Conservation (phyloP, 1,140 invertebrate genomes). For the Polypedilum vanderplanki region DNA sequence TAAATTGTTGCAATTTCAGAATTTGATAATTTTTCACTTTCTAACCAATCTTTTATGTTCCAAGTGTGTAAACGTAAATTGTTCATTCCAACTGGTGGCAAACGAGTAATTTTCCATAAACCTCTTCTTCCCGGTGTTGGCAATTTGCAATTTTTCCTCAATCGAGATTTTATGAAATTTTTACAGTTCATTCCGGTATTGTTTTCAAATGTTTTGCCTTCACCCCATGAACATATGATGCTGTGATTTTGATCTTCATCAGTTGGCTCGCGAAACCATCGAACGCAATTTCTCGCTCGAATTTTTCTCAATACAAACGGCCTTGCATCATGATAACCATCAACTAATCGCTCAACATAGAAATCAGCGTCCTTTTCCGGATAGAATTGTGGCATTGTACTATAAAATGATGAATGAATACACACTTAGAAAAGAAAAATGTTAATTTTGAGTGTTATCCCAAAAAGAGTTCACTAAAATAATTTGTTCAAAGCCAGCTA, state of each 20-base stretch:
- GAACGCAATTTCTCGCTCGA: not conserved
- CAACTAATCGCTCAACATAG: constrained; percentile 6
- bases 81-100: not conserved
- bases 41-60: not conserved
- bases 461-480: not conserved
- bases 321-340: not conserved
- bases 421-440: not conserved
- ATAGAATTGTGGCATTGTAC: constrained; percentile 11
- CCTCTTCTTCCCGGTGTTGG: not conserved
- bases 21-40: not conserved
- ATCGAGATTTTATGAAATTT: not conserved
- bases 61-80: not conserved
- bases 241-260: not conserved
- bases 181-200: not conserved
- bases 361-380: not conserved
- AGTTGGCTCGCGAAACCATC: not conserved
- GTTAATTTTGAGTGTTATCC: not conserved
- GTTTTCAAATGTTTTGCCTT: not conserved
- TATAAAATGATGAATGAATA: not conserved
- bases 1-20: not conserved
- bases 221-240: not conserved
- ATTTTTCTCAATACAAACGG: not conserved
- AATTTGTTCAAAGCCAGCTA: not conserved
- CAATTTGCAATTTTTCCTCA: not conserved
- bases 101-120: not conserved